Evolutionary conservation across 2,888 invertebrate species (phyloP).

Genomic region (Eupithecia insigniata): DNA sequence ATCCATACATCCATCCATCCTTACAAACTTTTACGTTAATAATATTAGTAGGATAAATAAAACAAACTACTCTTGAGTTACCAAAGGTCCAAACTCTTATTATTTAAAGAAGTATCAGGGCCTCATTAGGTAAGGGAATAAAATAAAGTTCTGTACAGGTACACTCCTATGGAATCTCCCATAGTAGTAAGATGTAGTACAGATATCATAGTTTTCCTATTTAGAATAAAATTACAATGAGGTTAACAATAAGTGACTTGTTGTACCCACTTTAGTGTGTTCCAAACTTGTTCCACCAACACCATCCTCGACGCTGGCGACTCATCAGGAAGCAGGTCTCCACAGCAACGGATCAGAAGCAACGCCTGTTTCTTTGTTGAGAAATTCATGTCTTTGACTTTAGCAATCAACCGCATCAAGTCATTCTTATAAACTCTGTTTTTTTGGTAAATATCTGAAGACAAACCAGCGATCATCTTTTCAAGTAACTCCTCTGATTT

Average conservation of each 20-base stretch:
- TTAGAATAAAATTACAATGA: not conserved
- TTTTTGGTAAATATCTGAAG: slow-evolving; percentile 73
- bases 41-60: too few species aligned
- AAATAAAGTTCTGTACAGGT: too few species aligned
- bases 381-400: slow-evolving; percentile 70
- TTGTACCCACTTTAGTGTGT: slow-evolving; percentile 73
- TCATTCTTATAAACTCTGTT: slow-evolving; percentile 79
- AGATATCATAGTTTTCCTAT: too few species aligned
- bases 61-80: too few species aligned
- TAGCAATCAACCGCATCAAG: slow-evolving; percentile 63
- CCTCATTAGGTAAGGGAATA: too few species aligned
- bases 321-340: slow-evolving; percentile 82
- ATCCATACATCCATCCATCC: too few species aligned
- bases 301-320: slow-evolving; percentile 70
- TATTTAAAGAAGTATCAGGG: too few species aligned
- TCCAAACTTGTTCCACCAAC: slow-evolving; percentile 83
- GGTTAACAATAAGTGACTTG: not conserved
- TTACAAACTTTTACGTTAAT: too few species aligned
- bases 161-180: too few species aligned
- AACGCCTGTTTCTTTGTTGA: slow-evolving; percentile 75
- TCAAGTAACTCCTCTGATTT: slow-evolving; percentile 67
- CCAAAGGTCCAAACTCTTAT: too few species aligned
- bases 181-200: too few species aligned
- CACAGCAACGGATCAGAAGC: slow-evolving; percentile 83
- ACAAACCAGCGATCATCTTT: slow-evolving; percentile 68